phyloP scores from a whole-genome alignment of 1,140 invertebrate genomes.

The Drosophila melanica region DNA sequence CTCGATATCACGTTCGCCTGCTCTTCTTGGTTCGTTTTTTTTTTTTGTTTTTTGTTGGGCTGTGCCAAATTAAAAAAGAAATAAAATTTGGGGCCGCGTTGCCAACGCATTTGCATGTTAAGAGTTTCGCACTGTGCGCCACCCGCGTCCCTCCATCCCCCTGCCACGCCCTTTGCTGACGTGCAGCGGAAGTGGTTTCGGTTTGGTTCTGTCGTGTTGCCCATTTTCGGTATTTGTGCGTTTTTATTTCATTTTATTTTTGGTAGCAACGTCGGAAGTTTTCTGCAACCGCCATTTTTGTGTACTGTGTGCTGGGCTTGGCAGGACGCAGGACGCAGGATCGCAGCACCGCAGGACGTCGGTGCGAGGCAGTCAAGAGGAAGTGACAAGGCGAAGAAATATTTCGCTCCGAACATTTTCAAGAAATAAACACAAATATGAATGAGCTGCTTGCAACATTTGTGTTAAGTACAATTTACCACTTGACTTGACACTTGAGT shows the following conservation, averaged over 20 bases:
- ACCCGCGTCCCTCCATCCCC: neutral
- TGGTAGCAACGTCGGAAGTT: conserved; percentile 62
- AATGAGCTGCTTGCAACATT: conserved; percentile 27
- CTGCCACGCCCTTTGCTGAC: conserved; percentile 41
- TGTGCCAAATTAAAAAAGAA: conserved; percentile 74
- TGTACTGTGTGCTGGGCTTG: conserved; percentile 32
- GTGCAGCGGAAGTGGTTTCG: conserved; percentile 62
- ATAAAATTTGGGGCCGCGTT: conserved; percentile 56
- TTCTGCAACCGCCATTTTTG: conserved; percentile 69
- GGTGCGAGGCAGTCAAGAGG: neutral
- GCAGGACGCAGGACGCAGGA: conserved; percentile 6
- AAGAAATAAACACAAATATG: conserved; percentile 51
- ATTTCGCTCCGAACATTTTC: conserved; percentile 28
- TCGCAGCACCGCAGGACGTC: conserved; percentile 15
- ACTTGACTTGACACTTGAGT: conserved; percentile 20
- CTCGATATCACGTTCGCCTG: conserved; percentile 74
- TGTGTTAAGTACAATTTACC: conserved; percentile 32
- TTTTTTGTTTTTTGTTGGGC: conserved; percentile 15
- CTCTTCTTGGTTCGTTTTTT: conserved; percentile 10
- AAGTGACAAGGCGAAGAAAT: conserved; percentile 14
- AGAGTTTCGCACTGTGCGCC: conserved; percentile 73
- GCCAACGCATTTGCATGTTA: conserved; percentile 78
- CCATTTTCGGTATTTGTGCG: conserved; percentile 32
- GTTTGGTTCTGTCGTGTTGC: conserved; percentile 29
- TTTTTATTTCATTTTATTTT: neutral